Evolutionary conservation across 1,140 invertebrate species (phyloP), one percentile per base, ranked within the genome.

Genomic region (Colletes gigas): DNA sequence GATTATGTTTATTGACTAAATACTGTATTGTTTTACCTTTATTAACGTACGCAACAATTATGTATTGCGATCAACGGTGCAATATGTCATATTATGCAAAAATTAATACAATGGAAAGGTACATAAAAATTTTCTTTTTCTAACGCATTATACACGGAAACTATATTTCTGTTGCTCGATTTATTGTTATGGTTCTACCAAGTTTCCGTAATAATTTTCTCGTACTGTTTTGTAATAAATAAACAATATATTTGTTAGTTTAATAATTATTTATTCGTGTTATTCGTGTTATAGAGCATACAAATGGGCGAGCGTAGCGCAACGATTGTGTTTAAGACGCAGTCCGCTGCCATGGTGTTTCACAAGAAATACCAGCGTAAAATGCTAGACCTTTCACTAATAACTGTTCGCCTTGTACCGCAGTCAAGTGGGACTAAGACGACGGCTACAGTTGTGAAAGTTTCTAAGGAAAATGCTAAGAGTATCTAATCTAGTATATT

Each of bases 291-390:
- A 44, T 91, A 94, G 93, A 93, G 87, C 81, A 90, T 93, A 88
- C 89, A 89, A 69, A 93, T 94, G 92, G 89, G 93, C 82, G 93
- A 94, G 70, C 92, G 94, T 79, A 93, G 91, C 76, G 94, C 94
- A 82, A 94, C 93, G 71, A 93, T 95, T 74, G 91, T 92, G 75
- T 95, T 95, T 91, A 94, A 94, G 87, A 94, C 93, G 62, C 93
- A 94, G 84, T 93, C 94, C 74, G 94, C 94, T 65, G 94, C 94
- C 73, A 92, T 93, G 91, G 92, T 94, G 73, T 95, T 95, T 93
- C 94, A 93, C 89, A 94, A 95, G 86, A 94, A 94, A 92, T 95
- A 94, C 88, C 94, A 95, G 78, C 93, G 94, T 67, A 94, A 94
- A 92, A 94, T 94, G 93, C 91, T 95, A 54, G 94, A 95, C 88